Percentiles rank a stretch among this genome's conserved stretches.
Conservation (phyloP, 2,888 invertebrate genomes). For the Thelaira solivaga region DNA sequence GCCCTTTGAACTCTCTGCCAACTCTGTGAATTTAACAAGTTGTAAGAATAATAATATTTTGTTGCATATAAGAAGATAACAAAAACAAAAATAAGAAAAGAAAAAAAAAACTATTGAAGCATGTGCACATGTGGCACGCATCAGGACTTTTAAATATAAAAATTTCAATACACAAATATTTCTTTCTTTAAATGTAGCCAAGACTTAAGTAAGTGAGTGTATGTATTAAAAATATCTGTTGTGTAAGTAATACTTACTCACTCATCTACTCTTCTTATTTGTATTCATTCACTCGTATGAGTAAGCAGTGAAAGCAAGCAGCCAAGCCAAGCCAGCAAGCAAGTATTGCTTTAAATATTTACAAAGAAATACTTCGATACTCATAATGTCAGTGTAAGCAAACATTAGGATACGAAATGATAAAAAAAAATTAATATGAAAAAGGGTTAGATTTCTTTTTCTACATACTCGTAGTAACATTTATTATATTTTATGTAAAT, state of each 20-base stretch:
- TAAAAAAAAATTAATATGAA: constrained; percentile 27
- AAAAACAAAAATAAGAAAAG: neutral
- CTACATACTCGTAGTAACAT: constrained; percentile 9
- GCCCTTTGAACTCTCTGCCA: neutral
- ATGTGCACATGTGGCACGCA: constrained; percentile 37
- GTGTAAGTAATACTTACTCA: constrained; percentile 5
- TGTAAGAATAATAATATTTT: neutral
- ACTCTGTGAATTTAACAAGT: neutral
- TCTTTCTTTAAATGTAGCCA: neutral
- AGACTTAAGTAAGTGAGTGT: too few species aligned
- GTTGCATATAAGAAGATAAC: neutral
- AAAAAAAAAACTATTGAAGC: constrained; percentile 33
- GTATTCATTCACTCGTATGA: neutral
- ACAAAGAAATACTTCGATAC: constrained; percentile 29
- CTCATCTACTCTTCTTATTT: too few species aligned
- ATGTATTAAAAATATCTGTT: neutral
- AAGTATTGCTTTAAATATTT: constrained; percentile 24
- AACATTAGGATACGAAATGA: too few species aligned
- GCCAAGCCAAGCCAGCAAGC: too few species aligned
- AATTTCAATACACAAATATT: neutral
- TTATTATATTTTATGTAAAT: constrained; percentile 48
- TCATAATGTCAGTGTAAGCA: neutral
- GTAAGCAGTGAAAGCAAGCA: neutral
- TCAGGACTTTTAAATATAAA: constrained; percentile 33
- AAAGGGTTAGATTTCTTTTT: constrained; percentile 5